Base-by-base conservation (phyloP, 1,140 invertebrate genomes). In the Leptinotarsa texana region DNA sequence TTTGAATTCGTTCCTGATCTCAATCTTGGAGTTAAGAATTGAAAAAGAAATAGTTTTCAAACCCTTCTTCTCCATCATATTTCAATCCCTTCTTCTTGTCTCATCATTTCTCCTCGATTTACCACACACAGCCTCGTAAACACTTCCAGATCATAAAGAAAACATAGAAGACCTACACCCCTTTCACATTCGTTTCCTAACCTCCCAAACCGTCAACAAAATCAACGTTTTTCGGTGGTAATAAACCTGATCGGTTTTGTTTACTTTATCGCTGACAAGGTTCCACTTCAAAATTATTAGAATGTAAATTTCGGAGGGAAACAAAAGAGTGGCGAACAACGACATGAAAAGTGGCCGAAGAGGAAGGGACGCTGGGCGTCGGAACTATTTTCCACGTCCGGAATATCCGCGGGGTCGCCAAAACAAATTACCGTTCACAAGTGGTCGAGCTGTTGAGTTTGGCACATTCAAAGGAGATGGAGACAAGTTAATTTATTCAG, bases 401-500 rank as follows among this genome's bases (percentile, higher is more conserved):
- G 24, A 21, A 63, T 24, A 63, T 63, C 63, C 24, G 21, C 13
- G 63, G 63, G 63, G 63, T 42, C 33, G 33, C 63, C 18, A 22
- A 63, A 22, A 63, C 62, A 63, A 63, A 63, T 63, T 63, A 22
- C 63, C 18, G 63, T 24, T 42, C 33, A 42, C 33, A 42, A 42
- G 33, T 63, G 61, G n/a, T 22, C 61, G 22, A 63, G 61, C n/a
- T 22, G 61, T 17, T n/a, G 22, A 63, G n/a, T 63, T 63, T 63
- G 61, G 22, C 61, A 63, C 61, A 18, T 63, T n/a, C 61, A 63
- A 63, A 63, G 61, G 22, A 63, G 65, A 49, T 69, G 27, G 27
- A 22, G 68, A 69, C 18, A 13, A 13, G 48, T 21, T 69, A 69
- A 69, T 69, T 69, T 51, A 69, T 69, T 69, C 68, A 69, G 42